phyloP scores from a whole-genome alignment of 2,797 vertebrate species.

The Notolabrus celidotus region DNA sequence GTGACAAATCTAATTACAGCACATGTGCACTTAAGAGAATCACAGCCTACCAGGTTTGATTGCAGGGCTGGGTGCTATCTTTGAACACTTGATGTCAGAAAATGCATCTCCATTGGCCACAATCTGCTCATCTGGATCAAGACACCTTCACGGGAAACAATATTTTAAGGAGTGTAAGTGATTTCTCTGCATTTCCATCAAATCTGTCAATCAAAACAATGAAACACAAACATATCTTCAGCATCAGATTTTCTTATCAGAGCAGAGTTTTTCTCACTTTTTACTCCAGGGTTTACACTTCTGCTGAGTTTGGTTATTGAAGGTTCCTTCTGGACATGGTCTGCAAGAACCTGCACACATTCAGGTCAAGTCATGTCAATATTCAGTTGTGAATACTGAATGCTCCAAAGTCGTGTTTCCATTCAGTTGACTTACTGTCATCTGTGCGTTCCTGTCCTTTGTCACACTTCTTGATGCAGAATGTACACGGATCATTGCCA shows the following conservation, averaged over 20 bases:
- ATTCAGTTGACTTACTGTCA: constrained; percentile 60
- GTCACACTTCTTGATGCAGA: constrained; percentile 68
- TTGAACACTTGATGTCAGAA: constrained; percentile 68
- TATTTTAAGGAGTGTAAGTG: neutral
- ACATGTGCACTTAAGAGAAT: neutral
- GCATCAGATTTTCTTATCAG: neutral
- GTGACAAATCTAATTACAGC: neutral
- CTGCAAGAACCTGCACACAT: constrained; percentile 74
- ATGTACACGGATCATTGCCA: constrained; percentile 58
- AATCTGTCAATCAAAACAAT: no score
- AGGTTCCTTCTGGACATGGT: constrained; percentile 77
- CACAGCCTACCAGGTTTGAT: constrained; percentile 3
- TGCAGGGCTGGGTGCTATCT: accelerated
- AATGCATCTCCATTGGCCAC: constrained; percentile 41
- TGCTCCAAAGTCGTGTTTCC: no score
- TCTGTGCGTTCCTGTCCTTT: constrained; percentile 73
- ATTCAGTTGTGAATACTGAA: neutral
- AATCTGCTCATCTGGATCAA: constrained; percentile 27
- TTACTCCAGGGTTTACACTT: constrained; percentile 77
- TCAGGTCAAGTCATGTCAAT: neutral
- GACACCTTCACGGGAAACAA: constrained; percentile 69
- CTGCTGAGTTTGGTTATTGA: constrained; percentile 76
- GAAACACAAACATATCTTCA: neutral
- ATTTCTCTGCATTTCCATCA: neutral
- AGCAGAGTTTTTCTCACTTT: constrained; percentile 58